Percentiles rank a stretch among this genome's conserved stretches.
Evolutionary conservation across 2,797 vertebrate genomes (phyloP).

Genomic region (Microchirus variegatus): DNA sequence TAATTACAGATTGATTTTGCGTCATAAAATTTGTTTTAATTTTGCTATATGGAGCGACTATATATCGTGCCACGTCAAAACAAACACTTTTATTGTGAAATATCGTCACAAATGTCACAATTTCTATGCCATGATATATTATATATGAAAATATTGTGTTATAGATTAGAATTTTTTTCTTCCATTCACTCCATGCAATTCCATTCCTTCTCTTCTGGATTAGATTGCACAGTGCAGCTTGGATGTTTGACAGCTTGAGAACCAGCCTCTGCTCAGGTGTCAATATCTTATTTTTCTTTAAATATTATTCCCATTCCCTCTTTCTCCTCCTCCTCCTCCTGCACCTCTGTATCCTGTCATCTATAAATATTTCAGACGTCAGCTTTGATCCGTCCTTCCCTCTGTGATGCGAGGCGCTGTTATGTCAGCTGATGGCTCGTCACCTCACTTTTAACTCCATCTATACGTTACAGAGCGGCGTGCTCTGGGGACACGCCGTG

Average conservation of each 20-base stretch:
- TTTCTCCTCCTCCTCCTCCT: not conserved
- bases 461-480: constrained; percentile 34
- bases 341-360: constrained; percentile 48
- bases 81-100: too few species aligned
- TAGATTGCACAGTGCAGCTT: too few species aligned
- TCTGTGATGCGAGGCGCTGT: constrained; percentile 40
- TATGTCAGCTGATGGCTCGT: constrained; percentile 55
- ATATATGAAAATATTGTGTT: too few species aligned
- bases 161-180: too few species aligned
- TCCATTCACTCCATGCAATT: too few species aligned
- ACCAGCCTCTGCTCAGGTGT: constrained; percentile 24
- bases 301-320: not conserved
- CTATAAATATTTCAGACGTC: constrained; percentile 75
- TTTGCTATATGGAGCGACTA: too few species aligned
- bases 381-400: constrained; percentile 65
- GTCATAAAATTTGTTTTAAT: too few species aligned
- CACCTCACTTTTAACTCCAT: constrained; percentile 46
- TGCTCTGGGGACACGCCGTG: constrained; percentile 33
- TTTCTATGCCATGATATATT: too few species aligned
- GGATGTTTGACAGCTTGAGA: constrained; percentile 7
- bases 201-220: too few species aligned
- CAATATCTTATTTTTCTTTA: constrained; percentile 37
- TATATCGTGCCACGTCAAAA: too few species aligned
- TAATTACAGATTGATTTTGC: too few species aligned
- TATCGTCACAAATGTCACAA: too few species aligned